These are phyloP conservation scores for Homalodisca vitripennis DNA, from an alignment of 1,140 invertebrate genomes.

Conservation along the genomic window DNA sequence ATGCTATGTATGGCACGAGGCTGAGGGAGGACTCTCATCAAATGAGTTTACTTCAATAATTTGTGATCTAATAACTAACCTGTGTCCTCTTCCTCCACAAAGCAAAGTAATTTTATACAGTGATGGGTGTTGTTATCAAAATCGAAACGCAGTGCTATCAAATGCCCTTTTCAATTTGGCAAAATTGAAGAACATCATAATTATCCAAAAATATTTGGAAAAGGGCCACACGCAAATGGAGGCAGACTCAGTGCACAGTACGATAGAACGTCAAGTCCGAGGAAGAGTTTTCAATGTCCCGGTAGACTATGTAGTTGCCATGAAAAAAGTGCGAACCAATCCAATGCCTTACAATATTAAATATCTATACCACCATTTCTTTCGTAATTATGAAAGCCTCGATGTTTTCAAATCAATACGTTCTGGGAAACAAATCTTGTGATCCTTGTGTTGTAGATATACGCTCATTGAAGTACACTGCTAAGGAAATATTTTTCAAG, in stretches of 20 bases:
- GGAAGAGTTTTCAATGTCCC: slow-evolving; percentile 1
- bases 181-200: slow-evolving; percentile 1
- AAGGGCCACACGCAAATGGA: too few relatives aligned
- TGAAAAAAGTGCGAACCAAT: not conserved
- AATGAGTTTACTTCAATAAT: slow-evolving; percentile 31
- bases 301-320: not conserved
- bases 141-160: too few relatives aligned
- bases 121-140: too few relatives aligned
- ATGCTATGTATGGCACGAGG: slow-evolving; percentile 42
- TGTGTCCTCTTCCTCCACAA: not conserved
- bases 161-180: too few relatives aligned
- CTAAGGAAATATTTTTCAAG: too few relatives aligned
- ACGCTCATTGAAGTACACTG: too few relatives aligned
- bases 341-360: not conserved
- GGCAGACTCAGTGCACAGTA: too few relatives aligned
- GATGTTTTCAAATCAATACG: not conserved
- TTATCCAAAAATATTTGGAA: too few relatives aligned
- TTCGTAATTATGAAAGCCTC: slow-evolving; percentile 4
- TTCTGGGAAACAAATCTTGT: not conserved
- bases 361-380: not conserved
- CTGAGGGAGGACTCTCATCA: slow-evolving; percentile 37
- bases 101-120: slow-evolving; percentile 5
- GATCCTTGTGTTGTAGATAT: too few relatives aligned
- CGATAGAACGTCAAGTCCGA: too few relatives aligned
- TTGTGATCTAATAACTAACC: slow-evolving; percentile 1